Evolutionary conservation across 35 echinoderm and acorn worm species (phyloP).

Genomic region (Lytechinus pictus): DNA sequence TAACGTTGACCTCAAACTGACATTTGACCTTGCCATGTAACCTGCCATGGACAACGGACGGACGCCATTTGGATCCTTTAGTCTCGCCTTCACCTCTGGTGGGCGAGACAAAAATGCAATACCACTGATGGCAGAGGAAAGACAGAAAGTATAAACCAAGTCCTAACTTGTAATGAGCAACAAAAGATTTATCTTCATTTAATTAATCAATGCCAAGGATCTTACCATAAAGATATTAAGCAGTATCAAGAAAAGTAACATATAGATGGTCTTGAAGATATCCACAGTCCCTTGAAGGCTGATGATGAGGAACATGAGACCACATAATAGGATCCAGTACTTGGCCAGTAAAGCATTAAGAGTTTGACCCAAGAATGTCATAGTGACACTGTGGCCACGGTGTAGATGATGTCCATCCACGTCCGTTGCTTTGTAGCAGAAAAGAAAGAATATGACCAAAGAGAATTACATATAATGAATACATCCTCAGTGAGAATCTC

Average conservation of each 20-base stretch:
- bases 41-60: too few relatives aligned
- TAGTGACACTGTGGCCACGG: slow-evolving; percentile 74
- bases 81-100: too few relatives aligned
- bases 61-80: too few relatives aligned
- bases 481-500: too few relatives aligned
- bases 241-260: slow-evolving; percentile 81
- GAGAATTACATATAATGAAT: too few relatives aligned
- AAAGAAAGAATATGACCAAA: background rate
- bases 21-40: too few relatives aligned
- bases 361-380: slow-evolving; percentile 69
- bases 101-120: too few relatives aligned
- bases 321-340: slow-evolving; percentile 96
- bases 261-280: slow-evolving; percentile 94
- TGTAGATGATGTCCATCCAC: background rate
- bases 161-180: background rate
- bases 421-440: background rate
- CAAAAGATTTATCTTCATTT: background rate
- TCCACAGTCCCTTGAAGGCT: slow-evolving; percentile 80
- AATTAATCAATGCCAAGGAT: background rate
- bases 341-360: slow-evolving; percentile 70
- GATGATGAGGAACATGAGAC: slow-evolving; percentile 90
- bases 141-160: too few relatives aligned
- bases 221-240: slow-evolving; percentile 95
- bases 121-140: too few relatives aligned
- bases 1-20: too few relatives aligned